Evolutionary conservation across 2,888 invertebrate species (phyloP), one percentile per base, ranked within the genome.

Genomic region (Sphinx pinastri): DNA sequence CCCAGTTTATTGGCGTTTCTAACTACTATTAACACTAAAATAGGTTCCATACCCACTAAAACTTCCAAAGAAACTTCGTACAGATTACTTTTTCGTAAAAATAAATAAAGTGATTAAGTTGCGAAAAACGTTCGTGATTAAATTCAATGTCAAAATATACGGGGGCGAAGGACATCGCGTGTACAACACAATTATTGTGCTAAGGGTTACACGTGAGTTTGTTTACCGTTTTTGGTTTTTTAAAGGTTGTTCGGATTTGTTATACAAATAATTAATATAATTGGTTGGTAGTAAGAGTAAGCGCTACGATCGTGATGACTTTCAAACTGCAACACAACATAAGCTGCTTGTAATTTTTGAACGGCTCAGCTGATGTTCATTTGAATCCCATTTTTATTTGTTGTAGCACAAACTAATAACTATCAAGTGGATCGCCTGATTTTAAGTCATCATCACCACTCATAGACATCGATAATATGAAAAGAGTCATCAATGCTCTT

Each of bases 101-200:
- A 19, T 19, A 49, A 25, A 25, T 7, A 38, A 38, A 49, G 19
- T 49, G 63, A 63, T 63, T 63, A 63, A 49, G 63, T 63, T 63
- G 63, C 63, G 19, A 63, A 63, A 63, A 47, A 60, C 60, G 49
- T 63, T 63, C 63, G 63, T 63, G 63, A 49, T 63, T 63, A 49
- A 49, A 49, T 63, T 63, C 63, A 63, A 49, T 63, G 63, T 63
- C 63, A 63, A 11, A 49, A 63, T 19, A 63, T 8, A 63, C 47
- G 63, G 49, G 13, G 60, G 49, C 49, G 49, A 63, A 63, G 63
- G 63, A 49, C 63, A 63, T 63, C 63, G 63, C 63, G 63, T 63
- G 63, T 49, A 13, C 7, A 49, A 19, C 19, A 47, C 13, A 49
- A 63, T 25, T 47, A 6, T 13, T 49, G 1, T 0, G 49, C 63